Percentiles rank a stretch among this genome's conserved stretches.
Conservation (phyloP, 2,797 vertebrate genomes). For the Macroramphosus scolopax region DNA sequence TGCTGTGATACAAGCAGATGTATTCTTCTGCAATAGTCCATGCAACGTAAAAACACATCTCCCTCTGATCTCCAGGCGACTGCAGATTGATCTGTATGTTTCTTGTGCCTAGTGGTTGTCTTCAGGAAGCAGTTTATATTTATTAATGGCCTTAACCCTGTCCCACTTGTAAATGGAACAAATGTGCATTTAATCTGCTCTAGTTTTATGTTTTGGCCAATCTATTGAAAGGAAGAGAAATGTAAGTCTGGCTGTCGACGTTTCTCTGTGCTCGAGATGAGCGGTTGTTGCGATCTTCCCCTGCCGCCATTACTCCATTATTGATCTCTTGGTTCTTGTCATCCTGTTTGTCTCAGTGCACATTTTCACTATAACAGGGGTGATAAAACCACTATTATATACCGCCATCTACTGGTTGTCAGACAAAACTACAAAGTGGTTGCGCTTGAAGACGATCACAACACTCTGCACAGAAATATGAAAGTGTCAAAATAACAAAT, state of each 20-base stretch:
- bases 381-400: constrained; percentile 18
- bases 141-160: constrained; percentile 21
- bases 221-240: constrained; percentile 3
- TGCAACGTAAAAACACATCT: too few relatives aligned
- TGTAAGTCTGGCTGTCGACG: constrained; percentile 6
- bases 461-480: neutral
- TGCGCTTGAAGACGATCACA: neutral
- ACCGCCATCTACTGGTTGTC: constrained; percentile 65
- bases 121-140: neutral
- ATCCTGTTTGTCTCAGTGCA: constrained; percentile 60
- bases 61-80: too few relatives aligned
- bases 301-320: constrained; percentile 73
- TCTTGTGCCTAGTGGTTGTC: too few relatives aligned
- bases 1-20: constrained; percentile 24
- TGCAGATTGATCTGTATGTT: too few relatives aligned
- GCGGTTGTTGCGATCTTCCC: constrained; percentile 49
- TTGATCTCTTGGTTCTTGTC: constrained; percentile 71
- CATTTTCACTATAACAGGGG: constrained; percentile 24
- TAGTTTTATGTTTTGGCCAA: constrained; percentile 15
- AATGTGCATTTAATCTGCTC: constrained; percentile 9
- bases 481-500: neutral
- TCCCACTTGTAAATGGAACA: constrained; percentile 11
- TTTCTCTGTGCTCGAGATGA: constrained; percentile 40
- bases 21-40: constrained; percentile 21
- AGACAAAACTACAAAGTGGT: constrained; percentile 27